These are phyloP conservation scores for Prochilodus magdalenae DNA, from an alignment of 2,113 vertebrate genomes.

Conservation along the genomic window DNA sequence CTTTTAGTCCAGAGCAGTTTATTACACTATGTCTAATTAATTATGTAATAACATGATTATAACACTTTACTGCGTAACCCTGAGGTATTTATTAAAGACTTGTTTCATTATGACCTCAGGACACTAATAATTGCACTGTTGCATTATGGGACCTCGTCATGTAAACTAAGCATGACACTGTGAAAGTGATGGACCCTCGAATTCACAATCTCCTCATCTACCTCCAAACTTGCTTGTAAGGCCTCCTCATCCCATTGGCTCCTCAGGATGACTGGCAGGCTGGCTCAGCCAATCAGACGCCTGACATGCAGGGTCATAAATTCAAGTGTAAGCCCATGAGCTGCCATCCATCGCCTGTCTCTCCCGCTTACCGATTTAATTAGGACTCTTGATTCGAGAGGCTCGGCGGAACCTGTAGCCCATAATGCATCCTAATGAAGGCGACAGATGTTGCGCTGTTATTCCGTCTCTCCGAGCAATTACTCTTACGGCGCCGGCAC, in stretches of 20 bases:
- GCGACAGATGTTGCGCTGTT: slow-evolving; percentile 81
- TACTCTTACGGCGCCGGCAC: slow-evolving; percentile 69
- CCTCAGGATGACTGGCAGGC: slow-evolving; percentile 23
- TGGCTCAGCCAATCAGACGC: not conserved
- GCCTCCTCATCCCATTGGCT: slow-evolving; percentile 56
- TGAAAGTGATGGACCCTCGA: too few species aligned
- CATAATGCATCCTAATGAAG: slow-evolving; percentile 81
- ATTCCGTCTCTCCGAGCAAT: slow-evolving; percentile 75
- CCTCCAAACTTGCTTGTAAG: too few species aligned
- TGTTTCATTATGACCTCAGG: too few species aligned
- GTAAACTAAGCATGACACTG: too few species aligned
- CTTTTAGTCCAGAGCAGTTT: too few species aligned
- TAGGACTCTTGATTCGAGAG: slow-evolving; percentile 80
- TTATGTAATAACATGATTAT: too few species aligned
- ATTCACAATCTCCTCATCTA: too few species aligned
- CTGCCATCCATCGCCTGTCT: slow-evolving; percentile 66
- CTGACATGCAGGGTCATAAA: slow-evolving; percentile 66
- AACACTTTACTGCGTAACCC: too few species aligned
- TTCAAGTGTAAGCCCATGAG: slow-evolving; percentile 63
- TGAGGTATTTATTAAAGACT: too few species aligned
- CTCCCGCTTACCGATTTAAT: slow-evolving; percentile 78
- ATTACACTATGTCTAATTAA: too few species aligned
- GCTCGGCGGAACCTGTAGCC: slow-evolving; percentile 71
- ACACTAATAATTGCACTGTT: too few species aligned
- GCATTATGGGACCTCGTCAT: too few species aligned